Conservation (phyloP, 2,888 invertebrate species). For the Hofmannophila pseudospretella region DNA sequence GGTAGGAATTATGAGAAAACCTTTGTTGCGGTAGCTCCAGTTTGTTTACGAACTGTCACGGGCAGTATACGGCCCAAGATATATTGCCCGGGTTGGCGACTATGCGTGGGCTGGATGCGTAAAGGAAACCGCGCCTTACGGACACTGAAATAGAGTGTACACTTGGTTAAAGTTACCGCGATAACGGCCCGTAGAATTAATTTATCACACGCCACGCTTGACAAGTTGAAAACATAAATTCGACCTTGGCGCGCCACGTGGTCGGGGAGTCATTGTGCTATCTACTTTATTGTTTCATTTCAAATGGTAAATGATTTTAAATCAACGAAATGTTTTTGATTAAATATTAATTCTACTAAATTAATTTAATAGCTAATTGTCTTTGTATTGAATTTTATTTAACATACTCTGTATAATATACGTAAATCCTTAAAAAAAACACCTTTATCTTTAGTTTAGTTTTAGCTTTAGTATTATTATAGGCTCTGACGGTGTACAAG, state of each 20-base stretch:
- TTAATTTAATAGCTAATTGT: too few species aligned
- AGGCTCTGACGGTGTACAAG: too few species aligned
- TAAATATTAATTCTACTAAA: too few species aligned
- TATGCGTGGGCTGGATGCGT: conserved; percentile 62
- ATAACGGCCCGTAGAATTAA: conserved; percentile 78
- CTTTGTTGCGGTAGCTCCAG: conserved; percentile 77
- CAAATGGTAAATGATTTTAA: not conserved
- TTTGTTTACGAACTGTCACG: conserved; percentile 80
- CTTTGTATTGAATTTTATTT: too few species aligned
- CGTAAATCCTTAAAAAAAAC: too few species aligned
- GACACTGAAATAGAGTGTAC: conserved; percentile 21
- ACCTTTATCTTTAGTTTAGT: too few species aligned
- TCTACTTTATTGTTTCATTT: conserved; percentile 22
- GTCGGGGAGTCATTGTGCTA: conserved; percentile 55
- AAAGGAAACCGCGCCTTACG: conserved; percentile 36
- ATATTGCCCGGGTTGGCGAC: conserved; percentile 78
- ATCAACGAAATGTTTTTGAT: too few species aligned
- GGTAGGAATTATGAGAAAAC: conserved; percentile 27
- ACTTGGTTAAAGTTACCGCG: conserved; percentile 23
- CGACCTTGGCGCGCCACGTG: conserved; percentile 78
- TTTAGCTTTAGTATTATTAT: too few species aligned
- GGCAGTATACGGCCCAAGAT: conserved; percentile 78
- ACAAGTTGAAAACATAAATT: conserved; percentile 79
- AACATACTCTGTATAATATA: too few species aligned
- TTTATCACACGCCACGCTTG: conserved; percentile 78